phyloP scores from a whole-genome alignment of 37 sponge, comb jelly and placozoan genomes.

The Amphimedon queenslandica region DNA sequence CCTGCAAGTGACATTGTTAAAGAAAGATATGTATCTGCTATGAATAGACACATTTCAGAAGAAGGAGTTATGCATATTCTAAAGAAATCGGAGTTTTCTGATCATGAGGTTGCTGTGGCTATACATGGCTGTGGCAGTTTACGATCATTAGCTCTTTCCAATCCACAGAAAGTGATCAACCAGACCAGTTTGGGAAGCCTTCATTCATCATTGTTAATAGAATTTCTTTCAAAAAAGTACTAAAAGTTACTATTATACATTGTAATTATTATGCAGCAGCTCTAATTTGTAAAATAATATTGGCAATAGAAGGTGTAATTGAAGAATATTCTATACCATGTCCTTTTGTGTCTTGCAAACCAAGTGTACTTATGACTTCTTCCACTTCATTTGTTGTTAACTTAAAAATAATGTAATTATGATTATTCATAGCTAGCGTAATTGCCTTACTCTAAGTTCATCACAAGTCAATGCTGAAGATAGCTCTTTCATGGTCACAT shows the following conservation, averaged over 20 bases:
- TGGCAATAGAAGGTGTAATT: neutral
- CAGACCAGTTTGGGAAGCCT: neutral
- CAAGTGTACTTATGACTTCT: neutral
- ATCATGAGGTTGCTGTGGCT: neutral
- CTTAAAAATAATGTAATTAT: constrained; percentile 5
- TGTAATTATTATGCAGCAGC: too few relatives aligned
- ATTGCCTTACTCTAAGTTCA: neutral
- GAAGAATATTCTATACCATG: neutral
- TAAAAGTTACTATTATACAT: too few relatives aligned
- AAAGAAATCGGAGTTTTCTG: neutral
- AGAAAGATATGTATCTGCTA: neutral
- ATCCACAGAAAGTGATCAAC: neutral
- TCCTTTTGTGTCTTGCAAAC: constrained; percentile 6
- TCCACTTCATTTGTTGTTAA: neutral
- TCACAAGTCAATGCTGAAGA: constrained; percentile 9
- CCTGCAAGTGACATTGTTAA: neutral
- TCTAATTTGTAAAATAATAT: neutral
- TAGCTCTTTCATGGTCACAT: constrained; percentile 45
- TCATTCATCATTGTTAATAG: too few relatives aligned
- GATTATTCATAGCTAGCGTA: neutral
- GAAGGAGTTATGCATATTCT: neutral
- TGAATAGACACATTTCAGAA: neutral
- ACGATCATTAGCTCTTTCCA: neutral
- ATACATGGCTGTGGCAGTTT: constrained; percentile 8
- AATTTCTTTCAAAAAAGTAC: too few relatives aligned